These are phyloP conservation scores for Castor canadensis DNA, from an alignment of 2,113 vertebrate genomes.

Conservation along the genomic window DNA sequence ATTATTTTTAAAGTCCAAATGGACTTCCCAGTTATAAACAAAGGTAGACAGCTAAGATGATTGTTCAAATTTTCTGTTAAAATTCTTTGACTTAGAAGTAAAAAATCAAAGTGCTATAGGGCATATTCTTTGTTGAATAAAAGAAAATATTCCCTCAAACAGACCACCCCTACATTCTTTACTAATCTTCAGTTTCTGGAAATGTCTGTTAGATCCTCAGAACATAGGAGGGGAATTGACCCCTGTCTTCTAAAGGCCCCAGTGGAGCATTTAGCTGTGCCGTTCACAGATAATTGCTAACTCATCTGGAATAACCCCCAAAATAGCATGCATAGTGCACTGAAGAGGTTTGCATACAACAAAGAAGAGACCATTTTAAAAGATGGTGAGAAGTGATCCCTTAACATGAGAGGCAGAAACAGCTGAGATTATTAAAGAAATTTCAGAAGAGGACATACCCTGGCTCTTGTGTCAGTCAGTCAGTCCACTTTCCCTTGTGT, in stretches of 20 bases:
- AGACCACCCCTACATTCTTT: background rate
- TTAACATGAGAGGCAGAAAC: background rate
- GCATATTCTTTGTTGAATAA: background rate
- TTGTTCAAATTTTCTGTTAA: background rate
- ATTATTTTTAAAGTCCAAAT: background rate
- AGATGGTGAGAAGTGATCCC: background rate
- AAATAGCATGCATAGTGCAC: background rate
- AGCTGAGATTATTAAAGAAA: background rate
- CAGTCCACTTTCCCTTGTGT: background rate
- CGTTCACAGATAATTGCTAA: background rate
- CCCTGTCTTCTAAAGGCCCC: background rate
- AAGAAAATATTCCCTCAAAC: background rate
- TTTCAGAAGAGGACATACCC: background rate
- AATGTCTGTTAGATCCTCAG: background rate
- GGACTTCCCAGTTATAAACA: background rate
- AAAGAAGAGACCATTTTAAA: background rate
- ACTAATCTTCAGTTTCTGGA: constrained; percentile 5
- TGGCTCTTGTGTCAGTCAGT: background rate
- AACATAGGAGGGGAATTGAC: background rate
- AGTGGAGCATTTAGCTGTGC: background rate
- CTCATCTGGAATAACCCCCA: background rate
- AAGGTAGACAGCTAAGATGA: background rate
- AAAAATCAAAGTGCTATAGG: background rate
- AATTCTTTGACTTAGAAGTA: background rate
- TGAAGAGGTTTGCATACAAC: background rate